phyloP scores from a whole-genome alignment of 2,888 invertebrate genomes.

The Stenurella melanura region DNA sequence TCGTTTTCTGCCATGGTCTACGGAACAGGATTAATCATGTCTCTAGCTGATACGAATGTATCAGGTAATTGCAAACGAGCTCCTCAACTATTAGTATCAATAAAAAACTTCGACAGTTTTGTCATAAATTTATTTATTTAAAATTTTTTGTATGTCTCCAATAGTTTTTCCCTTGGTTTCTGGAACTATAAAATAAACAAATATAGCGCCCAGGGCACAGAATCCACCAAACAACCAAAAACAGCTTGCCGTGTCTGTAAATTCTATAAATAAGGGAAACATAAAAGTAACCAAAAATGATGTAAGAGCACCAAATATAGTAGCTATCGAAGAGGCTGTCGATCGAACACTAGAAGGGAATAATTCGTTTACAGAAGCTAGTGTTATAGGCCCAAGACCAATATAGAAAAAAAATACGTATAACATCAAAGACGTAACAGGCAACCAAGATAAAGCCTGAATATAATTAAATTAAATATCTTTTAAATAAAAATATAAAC shows the following conservation, averaged over 20 bases:
- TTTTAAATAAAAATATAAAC: constrained; percentile 79
- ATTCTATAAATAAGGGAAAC: constrained; percentile 49
- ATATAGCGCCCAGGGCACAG: constrained; percentile 43
- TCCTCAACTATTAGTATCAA: too few species aligned
- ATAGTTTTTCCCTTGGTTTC: constrained; percentile 58
- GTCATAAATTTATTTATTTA: constrained; percentile 22
- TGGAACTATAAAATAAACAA: constrained; percentile 49
- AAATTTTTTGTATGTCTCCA: constrained; percentile 49
- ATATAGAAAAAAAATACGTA: constrained; percentile 83
- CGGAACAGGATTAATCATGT: too few species aligned
- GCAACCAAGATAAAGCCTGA: constrained; percentile 79
- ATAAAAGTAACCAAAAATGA: constrained; percentile 51
- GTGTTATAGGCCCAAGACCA: constrained; percentile 84
- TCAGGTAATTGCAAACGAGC: too few species aligned
- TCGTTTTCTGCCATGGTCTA: too few species aligned
- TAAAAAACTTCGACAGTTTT: too few species aligned
- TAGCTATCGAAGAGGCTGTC: constrained; percentile 71
- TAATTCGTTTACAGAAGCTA: constrained; percentile 88
- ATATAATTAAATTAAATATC: constrained; percentile 58
- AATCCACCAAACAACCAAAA: constrained; percentile 51
- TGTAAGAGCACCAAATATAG: constrained; percentile 43
- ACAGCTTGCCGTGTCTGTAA: constrained; percentile 44
- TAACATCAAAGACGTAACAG: constrained; percentile 81
- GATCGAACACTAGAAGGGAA: constrained; percentile 86
- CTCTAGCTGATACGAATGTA: too few species aligned